Base-by-base conservation (phyloP, 2,797 vertebrate genomes). In the Prunella strophiata region DNA sequence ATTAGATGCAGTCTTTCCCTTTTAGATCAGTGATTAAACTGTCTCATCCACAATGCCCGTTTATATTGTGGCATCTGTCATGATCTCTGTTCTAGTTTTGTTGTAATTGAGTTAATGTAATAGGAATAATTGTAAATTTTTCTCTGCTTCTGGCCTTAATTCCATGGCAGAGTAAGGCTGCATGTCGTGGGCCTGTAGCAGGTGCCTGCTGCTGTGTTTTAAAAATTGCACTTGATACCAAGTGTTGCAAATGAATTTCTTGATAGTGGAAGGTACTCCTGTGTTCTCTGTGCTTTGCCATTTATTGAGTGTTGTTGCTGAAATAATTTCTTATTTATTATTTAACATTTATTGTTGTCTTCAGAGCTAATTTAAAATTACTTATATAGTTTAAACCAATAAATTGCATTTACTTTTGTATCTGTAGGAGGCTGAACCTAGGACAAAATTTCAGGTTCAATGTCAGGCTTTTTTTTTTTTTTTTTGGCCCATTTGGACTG, bases 91-190 rank as follows among this genome's bases (percentile, higher is more conserved):
- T 76, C 42, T 67, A 73, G 50, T 81, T 94, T 65, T 85, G 10
- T 68, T 71, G 58, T 66, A 82, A 47, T 34, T 88, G 11, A 73
- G 19, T 67, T 91, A 71, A 57, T 48, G 13, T 79, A 55, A 48
- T 80, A 91, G 85, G 54, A 94, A 57, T 67, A 79, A 72, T 29
- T 81, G 50, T 19, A 68, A 45, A 10, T 89, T 91, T 93, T 96
- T 84, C 29, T 87, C 50, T 73, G 38, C 15, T 63, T 65, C 62
- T 85, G 62, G 36, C 54, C 70, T 74, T 89, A 77, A 54, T 76
- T 79, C 59, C 20, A 36, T 34, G 22, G 34, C 65, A 84, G 54
- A 57, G 45, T 66, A 57, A 66, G 50, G 63, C 43, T 79, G 52
- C 2, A 5, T 34, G 74, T 36, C n/a, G 23, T 2, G 4, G 75